Evolutionary conservation across 2,113 vertebrate species (phyloP).

Genomic region (Neogobius melanostomus): DNA sequence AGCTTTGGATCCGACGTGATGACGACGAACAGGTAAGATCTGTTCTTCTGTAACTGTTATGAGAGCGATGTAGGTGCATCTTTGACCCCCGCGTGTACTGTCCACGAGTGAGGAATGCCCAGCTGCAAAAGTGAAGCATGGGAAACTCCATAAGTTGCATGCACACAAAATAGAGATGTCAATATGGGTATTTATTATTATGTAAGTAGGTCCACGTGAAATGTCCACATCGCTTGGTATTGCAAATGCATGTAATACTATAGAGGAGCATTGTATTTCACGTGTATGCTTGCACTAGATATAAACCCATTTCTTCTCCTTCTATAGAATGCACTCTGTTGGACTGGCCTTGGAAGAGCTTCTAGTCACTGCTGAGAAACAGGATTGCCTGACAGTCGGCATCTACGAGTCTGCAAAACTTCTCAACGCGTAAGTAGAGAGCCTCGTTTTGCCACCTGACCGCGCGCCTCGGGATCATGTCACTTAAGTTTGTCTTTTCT

Average conservation of each 20-base stretch:
- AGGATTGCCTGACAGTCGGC: constrained; percentile 66
- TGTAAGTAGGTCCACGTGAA: no score
- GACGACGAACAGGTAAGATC: constrained; percentile 59
- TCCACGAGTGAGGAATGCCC: not conserved
- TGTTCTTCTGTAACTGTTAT: not conserved
- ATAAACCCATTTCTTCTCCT: not conserved
- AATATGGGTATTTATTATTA: no score
- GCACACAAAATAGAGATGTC: not conserved
- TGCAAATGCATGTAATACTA: not conserved
- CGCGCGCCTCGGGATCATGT: not conserved
- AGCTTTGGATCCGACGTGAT: constrained; percentile 28
- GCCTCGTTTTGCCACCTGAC: not conserved
- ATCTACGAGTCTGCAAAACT: constrained; percentile 72
- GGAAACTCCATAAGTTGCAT: not conserved
- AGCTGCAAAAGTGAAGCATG: not conserved
- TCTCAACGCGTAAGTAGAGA: constrained; percentile 59
- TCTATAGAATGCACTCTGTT: constrained; percentile 58
- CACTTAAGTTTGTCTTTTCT: not conserved
- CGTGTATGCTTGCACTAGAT: not conserved
- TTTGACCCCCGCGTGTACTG: constrained; percentile 20
- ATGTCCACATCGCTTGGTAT: no score
- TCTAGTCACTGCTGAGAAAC: constrained; percentile 66
- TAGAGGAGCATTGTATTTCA: not conserved
- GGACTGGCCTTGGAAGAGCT: constrained; percentile 67
- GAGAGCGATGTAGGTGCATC: constrained; percentile 15